These are phyloP conservation scores for Rhabdornis inornatus DNA, from an alignment of 2,113 vertebrate species.

Conservation along the genomic window DNA sequence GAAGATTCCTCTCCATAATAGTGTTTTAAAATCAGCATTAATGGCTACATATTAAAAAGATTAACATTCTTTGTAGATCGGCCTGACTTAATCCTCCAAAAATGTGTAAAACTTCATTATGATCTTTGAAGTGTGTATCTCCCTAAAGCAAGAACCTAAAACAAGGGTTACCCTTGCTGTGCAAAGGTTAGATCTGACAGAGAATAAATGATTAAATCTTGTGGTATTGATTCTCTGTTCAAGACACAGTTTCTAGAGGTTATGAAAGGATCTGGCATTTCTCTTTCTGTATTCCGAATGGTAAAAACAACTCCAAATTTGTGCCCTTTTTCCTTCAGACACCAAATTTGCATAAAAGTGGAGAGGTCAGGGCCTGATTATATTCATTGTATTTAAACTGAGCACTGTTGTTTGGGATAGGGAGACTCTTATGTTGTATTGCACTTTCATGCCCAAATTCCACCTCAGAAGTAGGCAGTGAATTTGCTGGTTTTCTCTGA, in stretches of 20 bases:
- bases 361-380: background rate
- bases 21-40: background rate
- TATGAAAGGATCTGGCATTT: background rate
- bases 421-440: background rate
- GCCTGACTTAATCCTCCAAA: background rate
- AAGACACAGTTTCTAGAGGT: background rate
- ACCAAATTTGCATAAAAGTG: background rate
- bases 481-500: background rate
- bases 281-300: background rate
- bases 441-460: background rate
- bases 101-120: background rate
- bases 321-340: background rate
- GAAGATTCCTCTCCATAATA: background rate
- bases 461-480: background rate
- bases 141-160: background rate
- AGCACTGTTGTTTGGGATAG: background rate
- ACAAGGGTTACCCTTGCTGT: background rate
- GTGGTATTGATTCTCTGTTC: background rate
- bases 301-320: background rate
- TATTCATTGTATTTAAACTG: background rate
- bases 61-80: background rate
- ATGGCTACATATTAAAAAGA: background rate
- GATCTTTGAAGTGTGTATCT: background rate
- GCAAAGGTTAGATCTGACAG: background rate
- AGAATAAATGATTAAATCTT: background rate